Evolutionary conservation across 2,797 vertebrate species (phyloP).

Genomic region (Sebastes reedi): DNA sequence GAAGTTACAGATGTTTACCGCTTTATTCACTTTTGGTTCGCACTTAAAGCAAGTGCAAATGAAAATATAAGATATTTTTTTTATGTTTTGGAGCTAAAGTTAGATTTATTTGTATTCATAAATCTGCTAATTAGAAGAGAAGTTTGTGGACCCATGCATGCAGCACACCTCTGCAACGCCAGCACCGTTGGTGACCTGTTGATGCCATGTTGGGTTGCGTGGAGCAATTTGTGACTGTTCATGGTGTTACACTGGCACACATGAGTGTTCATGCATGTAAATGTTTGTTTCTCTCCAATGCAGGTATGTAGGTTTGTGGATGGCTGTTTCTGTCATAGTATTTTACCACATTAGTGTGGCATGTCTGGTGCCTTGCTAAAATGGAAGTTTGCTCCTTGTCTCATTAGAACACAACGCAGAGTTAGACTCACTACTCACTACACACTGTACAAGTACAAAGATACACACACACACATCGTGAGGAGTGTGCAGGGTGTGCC

Average conservation of each 20-base stretch:
- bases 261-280: neutral
- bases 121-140: neutral
- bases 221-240: neutral
- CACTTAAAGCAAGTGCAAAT: neutral
- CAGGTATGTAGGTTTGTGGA: no score
- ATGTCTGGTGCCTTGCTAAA: neutral
- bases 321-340: neutral
- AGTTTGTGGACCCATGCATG: neutral
- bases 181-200: neutral
- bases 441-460: neutral
- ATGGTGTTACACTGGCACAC: neutral
- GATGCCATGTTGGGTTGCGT: neutral
- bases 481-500: slow-evolving; percentile 21
- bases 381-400: neutral
- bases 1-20: neutral
- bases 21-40: neutral
- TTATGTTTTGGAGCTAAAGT: neutral
- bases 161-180: no score
- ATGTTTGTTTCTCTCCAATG: neutral
- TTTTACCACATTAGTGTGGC: neutral
- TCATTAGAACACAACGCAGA: neutral
- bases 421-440: neutral
- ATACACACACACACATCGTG: slow-evolving; percentile 9
- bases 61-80: no score
- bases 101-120: neutral